Evolutionary conservation across 2,797 vertebrate genomes (phyloP).

Genomic region (Anguilla obscura): DNA sequence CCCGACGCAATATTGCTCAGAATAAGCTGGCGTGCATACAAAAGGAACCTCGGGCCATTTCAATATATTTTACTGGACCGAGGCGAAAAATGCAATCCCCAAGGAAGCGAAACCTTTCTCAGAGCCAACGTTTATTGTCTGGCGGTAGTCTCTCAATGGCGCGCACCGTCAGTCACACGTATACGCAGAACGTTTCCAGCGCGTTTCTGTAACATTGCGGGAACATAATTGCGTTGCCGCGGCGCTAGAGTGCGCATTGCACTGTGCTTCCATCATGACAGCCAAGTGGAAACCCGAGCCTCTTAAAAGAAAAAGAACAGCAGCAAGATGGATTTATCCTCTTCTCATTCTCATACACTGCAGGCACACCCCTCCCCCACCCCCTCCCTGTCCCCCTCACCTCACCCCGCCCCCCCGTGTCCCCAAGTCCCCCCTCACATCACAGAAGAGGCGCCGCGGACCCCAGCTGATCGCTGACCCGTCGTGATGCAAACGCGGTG

Average conservation of each 20-base stretch:
- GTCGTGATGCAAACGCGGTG: slow-evolving; percentile 20
- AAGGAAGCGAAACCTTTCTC: not conserved
- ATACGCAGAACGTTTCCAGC: not conserved
- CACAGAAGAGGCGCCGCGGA: not conserved
- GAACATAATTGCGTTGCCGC: not conserved
- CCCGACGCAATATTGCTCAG: not conserved
- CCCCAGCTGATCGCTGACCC: slow-evolving; percentile 13
- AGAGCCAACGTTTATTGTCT: not conserved
- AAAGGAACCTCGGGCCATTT: not conserved
- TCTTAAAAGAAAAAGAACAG: not conserved
- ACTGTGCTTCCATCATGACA: not conserved
- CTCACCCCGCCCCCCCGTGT: not conserved
- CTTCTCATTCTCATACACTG: not conserved
- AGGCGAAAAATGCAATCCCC: not conserved
- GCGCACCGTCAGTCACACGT: not conserved
- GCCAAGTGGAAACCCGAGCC: not conserved
- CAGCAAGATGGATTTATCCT: not conserved
- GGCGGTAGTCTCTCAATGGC: not conserved
- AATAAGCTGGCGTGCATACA: not conserved
- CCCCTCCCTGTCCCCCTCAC: not conserved
- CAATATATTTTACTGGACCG: not conserved
- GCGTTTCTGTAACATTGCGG: not conserved
- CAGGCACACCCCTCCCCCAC: not conserved
- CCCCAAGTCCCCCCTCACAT: not conserved
- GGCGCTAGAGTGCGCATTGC: not conserved